Percentiles rank a stretch among this genome's conserved stretches.
Evolutionary conservation across 2,797 vertebrate species (phyloP).

Genomic region (Luscinia luscinia): DNA sequence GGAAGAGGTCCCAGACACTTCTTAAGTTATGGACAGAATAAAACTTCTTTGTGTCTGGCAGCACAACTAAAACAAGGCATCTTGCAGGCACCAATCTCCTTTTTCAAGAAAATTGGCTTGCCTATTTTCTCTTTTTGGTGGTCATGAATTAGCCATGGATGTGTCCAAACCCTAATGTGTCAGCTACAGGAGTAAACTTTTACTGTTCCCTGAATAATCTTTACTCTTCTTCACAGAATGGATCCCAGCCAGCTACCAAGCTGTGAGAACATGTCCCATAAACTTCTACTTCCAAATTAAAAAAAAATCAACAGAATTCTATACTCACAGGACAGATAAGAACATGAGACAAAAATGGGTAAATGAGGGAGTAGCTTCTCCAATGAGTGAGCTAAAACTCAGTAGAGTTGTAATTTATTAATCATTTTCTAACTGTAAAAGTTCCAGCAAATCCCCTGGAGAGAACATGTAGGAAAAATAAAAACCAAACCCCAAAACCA

Average conservation of each 20-base stretch:
- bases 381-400: not conserved
- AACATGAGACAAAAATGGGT: not conserved
- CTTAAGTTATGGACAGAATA: not conserved
- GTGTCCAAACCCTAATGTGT: not conserved
- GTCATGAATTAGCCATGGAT: not conserved
- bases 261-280: not conserved
- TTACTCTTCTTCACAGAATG: not conserved
- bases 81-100: not conserved
- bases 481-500: too few relatives aligned
- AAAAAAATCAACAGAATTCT: not conserved
- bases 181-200: not conserved
- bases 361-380: not conserved
- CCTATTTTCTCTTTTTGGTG: not conserved
- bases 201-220: not conserved
- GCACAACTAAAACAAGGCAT: not conserved
- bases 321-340: not conserved
- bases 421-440: not conserved
- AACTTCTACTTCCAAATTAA: not conserved
- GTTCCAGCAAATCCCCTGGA: not conserved
- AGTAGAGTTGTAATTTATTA: not conserved
- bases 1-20: not conserved
- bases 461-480: not conserved
- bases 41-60: not conserved
- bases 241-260: not conserved
- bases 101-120: not conserved